These are phyloP conservation scores for Choloepus didactylus DNA, from an alignment of 2,797 vertebrate species.

Conservation along the genomic window DNA sequence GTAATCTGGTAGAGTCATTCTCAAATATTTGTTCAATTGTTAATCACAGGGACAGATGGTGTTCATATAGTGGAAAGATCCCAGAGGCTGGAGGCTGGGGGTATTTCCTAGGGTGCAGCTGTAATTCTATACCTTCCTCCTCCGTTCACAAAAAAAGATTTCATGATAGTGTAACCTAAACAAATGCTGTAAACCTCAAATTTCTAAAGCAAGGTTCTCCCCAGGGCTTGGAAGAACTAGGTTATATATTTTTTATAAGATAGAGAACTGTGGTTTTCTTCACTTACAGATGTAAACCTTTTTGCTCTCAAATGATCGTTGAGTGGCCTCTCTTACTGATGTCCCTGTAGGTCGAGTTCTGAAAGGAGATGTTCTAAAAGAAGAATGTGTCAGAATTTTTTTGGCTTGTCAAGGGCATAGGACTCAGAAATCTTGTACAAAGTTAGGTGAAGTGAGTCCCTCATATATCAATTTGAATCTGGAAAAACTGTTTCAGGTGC, in stretches of 20 bases:
- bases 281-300: background rate
- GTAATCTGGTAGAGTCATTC: background rate
- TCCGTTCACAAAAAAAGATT: background rate
- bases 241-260: background rate
- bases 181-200: background rate
- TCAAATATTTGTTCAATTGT: background rate
- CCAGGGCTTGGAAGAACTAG: background rate
- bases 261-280: background rate
- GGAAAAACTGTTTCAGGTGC: background rate
- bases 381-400: background rate
- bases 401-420: too few species aligned
- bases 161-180: background rate
- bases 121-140: background rate
- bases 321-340: background rate
- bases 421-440: background rate
- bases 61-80: background rate
- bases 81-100: background rate
- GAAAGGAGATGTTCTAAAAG: background rate
- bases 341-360: background rate
- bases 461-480: background rate
- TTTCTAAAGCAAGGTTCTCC: background rate
- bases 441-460: background rate
- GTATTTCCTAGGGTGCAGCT: fast-evolving
- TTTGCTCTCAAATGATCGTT: background rate
- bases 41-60: background rate